Base-by-base conservation (phyloP, 2,888 invertebrate species). In the Microctonus brassicae region DNA sequence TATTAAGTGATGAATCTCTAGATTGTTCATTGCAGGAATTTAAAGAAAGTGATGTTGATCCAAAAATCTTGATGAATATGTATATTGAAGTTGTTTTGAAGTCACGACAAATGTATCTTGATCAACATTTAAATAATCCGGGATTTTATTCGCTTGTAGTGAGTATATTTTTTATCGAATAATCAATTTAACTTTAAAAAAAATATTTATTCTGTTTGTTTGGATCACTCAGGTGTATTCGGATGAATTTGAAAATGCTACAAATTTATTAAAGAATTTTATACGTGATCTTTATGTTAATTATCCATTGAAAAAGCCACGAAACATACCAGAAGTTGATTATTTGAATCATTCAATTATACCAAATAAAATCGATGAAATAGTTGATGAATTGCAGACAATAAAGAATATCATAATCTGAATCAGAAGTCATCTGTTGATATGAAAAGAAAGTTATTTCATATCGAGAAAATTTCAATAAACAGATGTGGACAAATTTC, bases 121-220 rank as follows among this genome's bases (percentile, higher is more conserved):
- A 84, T 20, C 79, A 86, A 24, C 87, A 88, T 63, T 63, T 74
- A 29, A 75, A 79, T 33, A 84, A 84, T 67, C 86, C 86, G n/a
- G 87, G 87, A 65, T 82, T 85, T 66, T 86, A 85, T 77, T 80
- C 79, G 11, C 79, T 83, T n/a, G 81, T 83, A 75, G 84, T 87
- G 76, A 73, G 63, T 57, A 58, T n/a, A 10, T 58, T 39, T 4
- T 13, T 10, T 22, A 2, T 39, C 13, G 34, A 36, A 60, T 57
- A 17, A 42, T 20, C 20, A 67, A n/a, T 36, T 39, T 53, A 34
- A n/a, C 68, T n/a, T 34, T 66, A 11, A 20, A 33, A n/a, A n/a
- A n/a, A n/a, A n/a, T n/a, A n/a, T n/a, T n/a, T n/a, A n/a, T n/a
- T n/a, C n/a, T n/a, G n/a, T n/a, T n/a, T n/a, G n/a, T n/a, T n/a